phyloP scores from a whole-genome alignment of 2,888 invertebrate species.

The Xylota sylvarum region DNA sequence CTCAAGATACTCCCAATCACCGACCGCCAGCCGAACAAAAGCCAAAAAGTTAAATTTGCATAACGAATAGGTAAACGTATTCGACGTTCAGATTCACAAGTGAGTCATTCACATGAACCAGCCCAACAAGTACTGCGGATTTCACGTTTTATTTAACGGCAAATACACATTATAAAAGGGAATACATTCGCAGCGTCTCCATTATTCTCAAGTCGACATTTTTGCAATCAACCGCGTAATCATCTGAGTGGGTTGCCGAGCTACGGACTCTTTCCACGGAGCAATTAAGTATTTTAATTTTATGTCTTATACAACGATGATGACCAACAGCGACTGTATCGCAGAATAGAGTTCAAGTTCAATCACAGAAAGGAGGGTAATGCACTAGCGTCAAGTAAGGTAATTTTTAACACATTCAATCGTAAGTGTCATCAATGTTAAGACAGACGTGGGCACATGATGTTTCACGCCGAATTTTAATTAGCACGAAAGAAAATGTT shows the following conservation, averaged over 20 bases:
- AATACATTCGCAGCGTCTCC: conserved; percentile 3
- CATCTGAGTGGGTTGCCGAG: conserved; percentile 22
- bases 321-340: conserved; percentile 13
- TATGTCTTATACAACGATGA: conserved; percentile 22
- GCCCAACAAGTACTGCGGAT: conserved; percentile 19
- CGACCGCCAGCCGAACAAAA: not conserved
- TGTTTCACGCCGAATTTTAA: conserved; percentile 30
- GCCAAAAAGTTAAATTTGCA: conserved; percentile 19
- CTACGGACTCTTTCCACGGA: conserved; percentile 7
- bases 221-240: conserved; percentile 19
- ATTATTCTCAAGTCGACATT: conserved; percentile 3
- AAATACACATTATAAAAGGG: not conserved
- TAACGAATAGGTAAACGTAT: conserved; percentile 13
- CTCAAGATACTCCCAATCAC: conserved; percentile 10
- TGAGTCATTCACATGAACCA: conserved; percentile 12
- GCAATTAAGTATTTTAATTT: conserved; percentile 46
- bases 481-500: conserved; percentile 2
- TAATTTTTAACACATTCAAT: conserved; percentile 23
- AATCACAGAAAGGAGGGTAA: conserved; percentile 25
- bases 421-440: conserved; percentile 44
- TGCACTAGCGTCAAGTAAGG: conserved; percentile 15
- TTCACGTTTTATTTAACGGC: conserved; percentile 1
- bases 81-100: not conserved
- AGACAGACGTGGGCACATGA: conserved; percentile 20
- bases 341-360: conserved; percentile 49